Base-by-base conservation (phyloP, 2,888 invertebrate genomes). In the Timandra comae region DNA sequence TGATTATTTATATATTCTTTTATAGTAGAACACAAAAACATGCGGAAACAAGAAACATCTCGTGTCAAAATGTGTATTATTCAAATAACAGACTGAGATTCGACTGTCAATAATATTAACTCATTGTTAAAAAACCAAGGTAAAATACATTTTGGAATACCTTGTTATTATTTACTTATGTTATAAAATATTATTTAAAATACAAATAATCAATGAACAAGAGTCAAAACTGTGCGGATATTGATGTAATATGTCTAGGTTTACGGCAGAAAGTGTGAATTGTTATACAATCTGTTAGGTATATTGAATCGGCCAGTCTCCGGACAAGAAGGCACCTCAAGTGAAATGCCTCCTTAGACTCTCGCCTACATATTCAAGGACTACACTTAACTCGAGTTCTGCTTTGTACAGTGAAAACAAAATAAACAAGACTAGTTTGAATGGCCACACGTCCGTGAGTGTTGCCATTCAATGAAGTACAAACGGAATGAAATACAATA, bases 231-330 rank as follows among this genome's bases (percentile, higher is more conserved):
- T 1, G 4, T 16, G 16, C 25, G 35, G n/a, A n/a, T n/a, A 24
- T 33, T 33, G 30, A 38, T 38, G 30, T 35, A 32, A 41, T 23
- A 25, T 21, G n/a, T 30, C 30, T 29, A 39, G 29, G 38, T 29
- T 39, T 20, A 26, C 23, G 9, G 16, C 32, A 16, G 27, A 32
- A 41, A 36, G 50, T 54, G 54, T 46, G 38, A 51, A 49, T 50
- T 53, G 51, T 45, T 63, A 56, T 48, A 57, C 57, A 62, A 61
- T 53, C 47, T 37, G 49, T 51, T 36, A 49, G 24, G n/a, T 9
- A n/a, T 2, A 22, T 22, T 35, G 27, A 37, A 35, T 13, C 10
- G 13, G 35, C 9, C 9, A 5, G 22, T 22, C 22, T 4, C 4
- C 8, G n/a, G 22, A n/a, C 22, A 16, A 16, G 6, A 16, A 16